Percentiles rank a stretch among this genome's conserved stretches.
These are phyloP conservation scores for Phodopus roborovskii DNA, from an alignment of 2,113 vertebrate genomes.

Conservation along the genomic window DNA sequence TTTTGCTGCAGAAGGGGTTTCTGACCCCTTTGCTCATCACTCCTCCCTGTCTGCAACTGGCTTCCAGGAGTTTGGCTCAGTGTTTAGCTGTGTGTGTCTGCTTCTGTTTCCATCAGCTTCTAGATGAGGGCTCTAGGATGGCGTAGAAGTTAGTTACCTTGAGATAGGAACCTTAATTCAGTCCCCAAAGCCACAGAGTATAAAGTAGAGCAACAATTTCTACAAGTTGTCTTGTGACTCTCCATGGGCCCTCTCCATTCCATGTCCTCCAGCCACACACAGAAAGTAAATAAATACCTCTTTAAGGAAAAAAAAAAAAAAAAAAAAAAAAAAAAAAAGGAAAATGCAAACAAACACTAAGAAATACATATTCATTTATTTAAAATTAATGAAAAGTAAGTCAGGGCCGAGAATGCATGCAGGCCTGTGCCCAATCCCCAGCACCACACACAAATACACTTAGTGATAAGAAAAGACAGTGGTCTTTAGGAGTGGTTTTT, in stretches of 20 bases:
- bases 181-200: background rate
- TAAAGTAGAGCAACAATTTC: background rate
- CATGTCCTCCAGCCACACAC: background rate
- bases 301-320: background rate
- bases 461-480: background rate
- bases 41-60: no score
- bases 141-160: background rate
- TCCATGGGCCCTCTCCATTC: no score
- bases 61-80: no score
- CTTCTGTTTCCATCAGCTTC: no score
- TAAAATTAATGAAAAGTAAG: background rate
- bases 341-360: background rate
- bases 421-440: background rate
- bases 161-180: background rate
- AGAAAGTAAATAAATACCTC: background rate
- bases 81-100: no score
- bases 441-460: background rate
- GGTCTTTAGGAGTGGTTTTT: slow-evolving; percentile 2
- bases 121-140: no score
- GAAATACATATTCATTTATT: background rate
- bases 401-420: background rate
- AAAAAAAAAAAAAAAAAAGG: background rate
- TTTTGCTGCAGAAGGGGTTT: no score
- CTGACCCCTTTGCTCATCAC: no score
- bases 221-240: background rate